Evolutionary conservation across 2,888 invertebrate genomes (phyloP).

Genomic region (Scaptomyza parva): DNA sequence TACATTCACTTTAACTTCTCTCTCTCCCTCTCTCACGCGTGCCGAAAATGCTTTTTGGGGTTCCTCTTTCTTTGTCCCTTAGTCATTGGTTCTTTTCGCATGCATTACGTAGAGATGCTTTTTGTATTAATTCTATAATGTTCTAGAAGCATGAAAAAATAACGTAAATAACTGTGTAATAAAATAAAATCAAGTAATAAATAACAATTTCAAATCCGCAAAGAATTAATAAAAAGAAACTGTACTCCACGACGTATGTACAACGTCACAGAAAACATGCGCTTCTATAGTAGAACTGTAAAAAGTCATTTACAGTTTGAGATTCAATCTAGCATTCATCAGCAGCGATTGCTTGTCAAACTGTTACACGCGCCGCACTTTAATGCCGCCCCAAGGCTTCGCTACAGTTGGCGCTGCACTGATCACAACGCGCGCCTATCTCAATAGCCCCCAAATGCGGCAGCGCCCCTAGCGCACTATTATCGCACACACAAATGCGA

Average conservation of each 20-base stretch:
- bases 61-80: slow-evolving; percentile 4
- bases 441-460: slow-evolving; percentile 77
- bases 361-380: slow-evolving; percentile 70
- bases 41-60: slow-evolving; percentile 38
- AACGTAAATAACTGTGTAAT: no score
- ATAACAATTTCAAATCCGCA: no score
- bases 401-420: slow-evolving; percentile 59
- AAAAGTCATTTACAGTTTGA: slow-evolving; percentile 42
- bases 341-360: slow-evolving; percentile 37
- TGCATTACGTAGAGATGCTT: slow-evolving; percentile 9
- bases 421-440: slow-evolving; percentile 69
- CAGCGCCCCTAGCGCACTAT: slow-evolving; percentile 59
- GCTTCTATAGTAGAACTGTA: slow-evolving; percentile 37
- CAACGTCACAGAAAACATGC: background rate
- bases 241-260: slow-evolving; percentile 7
- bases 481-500: slow-evolving; percentile 41
- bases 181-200: no score
- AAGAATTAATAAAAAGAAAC: background rate
- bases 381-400: slow-evolving; percentile 66
- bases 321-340: background rate
- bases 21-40: slow-evolving; percentile 23
- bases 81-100: background rate
- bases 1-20: slow-evolving; percentile 65
- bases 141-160: slow-evolving; percentile 23
- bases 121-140: slow-evolving; percentile 18